Base-by-base conservation (phyloP, 2,113 vertebrate genomes). In the Megaleporinus macrocephalus region DNA sequence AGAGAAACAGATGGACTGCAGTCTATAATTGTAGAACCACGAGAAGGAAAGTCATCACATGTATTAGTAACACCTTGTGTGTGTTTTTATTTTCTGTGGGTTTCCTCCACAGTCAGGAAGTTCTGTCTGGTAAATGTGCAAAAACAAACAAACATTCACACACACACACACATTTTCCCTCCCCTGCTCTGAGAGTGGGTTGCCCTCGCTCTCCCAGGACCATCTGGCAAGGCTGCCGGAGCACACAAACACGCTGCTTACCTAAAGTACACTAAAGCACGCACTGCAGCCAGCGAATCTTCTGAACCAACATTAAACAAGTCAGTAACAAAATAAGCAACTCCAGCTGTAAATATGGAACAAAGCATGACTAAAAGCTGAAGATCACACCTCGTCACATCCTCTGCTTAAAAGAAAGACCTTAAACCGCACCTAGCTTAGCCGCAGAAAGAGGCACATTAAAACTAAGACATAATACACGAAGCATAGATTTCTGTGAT, bases 181-280 rank as follows among this genome's bases (percentile, higher is more conserved):
- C 63, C 53, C 49, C 22, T 55, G 53, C 16, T 68, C 62, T 66
- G 24, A 49, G 78, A 70, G 72, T 51, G 72, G 83, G 65, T 70
- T 7, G 73, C 65, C 62, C 59, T 73, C 26, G 33, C 22, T 70
- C 65, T 81, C 76, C 73, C 66, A 84, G 69, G 72, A 78, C 68
- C 83, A 85, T 85, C 83, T 85, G 83, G 59, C 2, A 44, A 63
- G 66, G 78, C 65, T 84, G 76, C 63, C 51, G 63, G 61, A 77
- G 61, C 65, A 79, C 77, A 79, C 65, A 79, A 57, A 70, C 49
- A 79, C n/a, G 24, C 77, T 13, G 41, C 47, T 53, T 68, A 36
- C 61, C 73, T 75, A 75, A 77, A 51, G 75, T 77, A 55, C 20
- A 78, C 27, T 10, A 24, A 65, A n/a, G 15, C 4, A 18, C 20